Evolutionary conservation across 2,888 invertebrate species (phyloP).

Genomic region (Acanthacorydalis orientalis): DNA sequence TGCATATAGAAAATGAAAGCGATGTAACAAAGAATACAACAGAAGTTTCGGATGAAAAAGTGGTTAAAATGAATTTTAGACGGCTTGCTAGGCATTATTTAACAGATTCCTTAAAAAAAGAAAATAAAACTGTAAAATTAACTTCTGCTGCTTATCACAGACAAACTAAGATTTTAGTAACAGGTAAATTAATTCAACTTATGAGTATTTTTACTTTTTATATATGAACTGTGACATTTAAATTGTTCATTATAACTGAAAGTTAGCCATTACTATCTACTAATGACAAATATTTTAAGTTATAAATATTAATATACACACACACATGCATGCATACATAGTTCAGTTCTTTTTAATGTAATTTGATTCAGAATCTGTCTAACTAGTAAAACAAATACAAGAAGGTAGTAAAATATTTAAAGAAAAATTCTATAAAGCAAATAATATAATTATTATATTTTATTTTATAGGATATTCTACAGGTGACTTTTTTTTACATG

Average conservation of each 20-base stretch:
- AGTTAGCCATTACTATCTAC: too few relatives aligned
- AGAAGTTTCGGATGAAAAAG: slow-evolving; percentile 21
- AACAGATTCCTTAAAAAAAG: slow-evolving; percentile 48
- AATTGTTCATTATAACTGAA: too few relatives aligned
- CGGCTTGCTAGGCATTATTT: slow-evolving; percentile 58
- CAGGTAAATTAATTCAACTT: slow-evolving; percentile 21
- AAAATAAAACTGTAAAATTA: slow-evolving; percentile 42
- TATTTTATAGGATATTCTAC: slow-evolving; percentile 53
- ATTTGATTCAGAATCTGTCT: too few relatives aligned
- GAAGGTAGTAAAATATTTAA: slow-evolving; percentile 13
- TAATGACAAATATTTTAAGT: too few relatives aligned
- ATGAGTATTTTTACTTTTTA: slow-evolving; percentile 20
- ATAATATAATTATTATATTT: too few relatives aligned
- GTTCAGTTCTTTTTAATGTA: too few relatives aligned
- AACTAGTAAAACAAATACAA: too few relatives aligned
- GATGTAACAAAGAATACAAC: slow-evolving; percentile 27
- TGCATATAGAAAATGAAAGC: slow-evolving; percentile 40
- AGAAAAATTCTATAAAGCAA: too few relatives aligned
- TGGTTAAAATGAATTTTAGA: slow-evolving; percentile 42
- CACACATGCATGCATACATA: too few relatives aligned
- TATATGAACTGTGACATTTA: too few relatives aligned
- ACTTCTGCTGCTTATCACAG: slow-evolving; percentile 75
- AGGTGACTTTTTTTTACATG: slow-evolving; percentile 85
- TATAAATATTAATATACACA: too few relatives aligned
- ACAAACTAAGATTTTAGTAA: slow-evolving; percentile 62